A percentile compares a stretch with the other conserved stretches of the same genome.
Conservation (phyloP, 2,888 invertebrate species). For the Cephus runcator region DNA sequence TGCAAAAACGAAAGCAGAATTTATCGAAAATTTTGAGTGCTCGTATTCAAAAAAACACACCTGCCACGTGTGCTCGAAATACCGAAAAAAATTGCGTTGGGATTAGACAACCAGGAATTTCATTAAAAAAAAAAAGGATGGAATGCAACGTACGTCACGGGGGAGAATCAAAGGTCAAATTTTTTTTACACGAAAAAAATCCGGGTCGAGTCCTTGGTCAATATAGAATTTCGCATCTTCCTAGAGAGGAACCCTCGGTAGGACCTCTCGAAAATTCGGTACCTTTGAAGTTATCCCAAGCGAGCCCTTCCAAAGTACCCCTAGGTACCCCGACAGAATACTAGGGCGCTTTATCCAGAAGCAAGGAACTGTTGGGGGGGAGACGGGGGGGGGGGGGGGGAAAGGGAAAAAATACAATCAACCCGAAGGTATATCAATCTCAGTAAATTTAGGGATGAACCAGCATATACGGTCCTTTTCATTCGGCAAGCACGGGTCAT, state of each 20-base stretch:
- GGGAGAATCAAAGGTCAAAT: not conserved
- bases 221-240: not conserved
- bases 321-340: not conserved
- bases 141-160: not conserved
- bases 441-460: not conserved
- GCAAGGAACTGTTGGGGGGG: constrained; percentile 18
- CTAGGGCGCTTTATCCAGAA: not conserved
- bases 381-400: not conserved
- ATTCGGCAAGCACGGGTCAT: not conserved
- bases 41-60: not conserved
- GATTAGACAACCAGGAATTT: not conserved
- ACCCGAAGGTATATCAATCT: too few relatives aligned
- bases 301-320: not conserved
- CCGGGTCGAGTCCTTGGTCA: not conserved
- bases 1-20: not conserved
- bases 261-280: not conserved
- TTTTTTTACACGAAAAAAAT: not conserved
- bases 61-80: not conserved
- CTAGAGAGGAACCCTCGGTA: not conserved
- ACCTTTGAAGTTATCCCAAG: not conserved
- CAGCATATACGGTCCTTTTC: not conserved
- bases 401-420: not conserved
- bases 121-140: not conserved
- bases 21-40: not conserved
- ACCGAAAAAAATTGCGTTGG: not conserved